Evolutionary conservation across 2,113 vertebrate species (phyloP), one percentile per base, ranked within the genome.

Genomic region (Limanda limanda): DNA sequence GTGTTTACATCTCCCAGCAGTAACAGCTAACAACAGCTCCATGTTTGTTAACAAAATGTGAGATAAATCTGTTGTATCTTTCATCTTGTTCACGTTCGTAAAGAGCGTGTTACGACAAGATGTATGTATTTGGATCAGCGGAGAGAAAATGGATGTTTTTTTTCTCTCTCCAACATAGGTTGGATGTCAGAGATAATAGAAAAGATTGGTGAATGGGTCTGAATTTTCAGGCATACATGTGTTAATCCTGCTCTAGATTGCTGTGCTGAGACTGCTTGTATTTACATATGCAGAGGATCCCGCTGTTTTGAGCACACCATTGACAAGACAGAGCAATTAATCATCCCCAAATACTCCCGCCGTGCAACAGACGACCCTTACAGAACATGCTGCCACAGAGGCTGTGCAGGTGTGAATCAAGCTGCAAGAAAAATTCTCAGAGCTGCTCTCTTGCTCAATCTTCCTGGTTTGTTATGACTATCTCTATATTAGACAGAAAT

Each of bases 251-350:
- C 95, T 95, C 92, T 88, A 86, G 94, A 78, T 94, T 92, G 90
- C 92, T 94, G 95, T 72, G 82, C 92, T 67, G 93, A 95, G 95
- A 93, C 93, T 92, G 95, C 95, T 94, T 94, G 88, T 95, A 94
- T 98, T 96, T 95, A 95, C 96, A 96, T 95, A 95, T 94, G 93
- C 90, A 81, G 91, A 95, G 96, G 93, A 93, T 96, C 98, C 96
- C 25, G 95, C 96, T 92, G 97, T 95, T 96, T 92, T 74, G 82
- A 89, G 94, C 94, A 91, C 95, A 95, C 94, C 0, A 90, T 94
- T 94, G 87, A 83, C 92, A 89, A 94, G 97, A 97, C 97, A 97
- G 94, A 93, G 95, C 96, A 96, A 97, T 99, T 97, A 98, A 97
- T 98, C 97, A 98, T 94, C 87, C 91, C 93, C 93, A 95, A 94